A percentile compares a stretch with the other conserved stretches of the same genome.
Conservation (phyloP, 92 coral and sea anemone genomes). For the Actinernus sp. region DNA sequence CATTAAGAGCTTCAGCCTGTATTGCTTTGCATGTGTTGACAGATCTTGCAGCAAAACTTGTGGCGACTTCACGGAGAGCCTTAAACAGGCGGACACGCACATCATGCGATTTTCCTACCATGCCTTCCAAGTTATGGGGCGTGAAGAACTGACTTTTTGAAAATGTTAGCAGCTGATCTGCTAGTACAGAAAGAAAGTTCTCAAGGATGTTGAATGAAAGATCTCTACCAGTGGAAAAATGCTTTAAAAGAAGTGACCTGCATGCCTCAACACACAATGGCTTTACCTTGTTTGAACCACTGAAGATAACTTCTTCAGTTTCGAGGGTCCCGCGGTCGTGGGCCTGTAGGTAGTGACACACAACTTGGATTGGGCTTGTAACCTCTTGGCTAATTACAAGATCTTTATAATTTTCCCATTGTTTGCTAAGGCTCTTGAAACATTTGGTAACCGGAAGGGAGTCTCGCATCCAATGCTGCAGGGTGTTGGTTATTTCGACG, state of each 20-base stretch:
- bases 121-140: slow-evolving; percentile 64
- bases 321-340: slow-evolving; percentile 76
- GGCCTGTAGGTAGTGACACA: slow-evolving; percentile 87
- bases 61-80: slow-evolving; percentile 90
- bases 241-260: slow-evolving; percentile 59
- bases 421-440: slow-evolving; percentile 64
- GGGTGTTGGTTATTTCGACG: slow-evolving; percentile 92
- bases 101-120: slow-evolving; percentile 75
- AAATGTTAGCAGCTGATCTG: slow-evolving; percentile 92
- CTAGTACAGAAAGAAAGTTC: slow-evolving; percentile 84
- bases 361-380: slow-evolving; percentile 93
- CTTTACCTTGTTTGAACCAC: slow-evolving; percentile 47
- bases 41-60: slow-evolving; percentile 94
- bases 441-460: slow-evolving; percentile 86
- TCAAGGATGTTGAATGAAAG: slow-evolving; percentile 76
- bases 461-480: slow-evolving; percentile 83
- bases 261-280: slow-evolving; percentile 63
- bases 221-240: slow-evolving; percentile 77
- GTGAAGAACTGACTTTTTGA: slow-evolving; percentile 84
- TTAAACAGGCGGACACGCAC: slow-evolving; percentile 82
- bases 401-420: slow-evolving; percentile 62
- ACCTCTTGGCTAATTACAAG: slow-evolving; percentile 74
- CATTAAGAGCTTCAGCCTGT: slow-evolving; percentile 72
- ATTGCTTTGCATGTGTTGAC: slow-evolving; percentile 72
- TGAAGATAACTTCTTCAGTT: slow-evolving; percentile 58